Evolutionary conservation across 2,797 vertebrate genomes (phyloP).

Genomic region (Acanthornis magna): DNA sequence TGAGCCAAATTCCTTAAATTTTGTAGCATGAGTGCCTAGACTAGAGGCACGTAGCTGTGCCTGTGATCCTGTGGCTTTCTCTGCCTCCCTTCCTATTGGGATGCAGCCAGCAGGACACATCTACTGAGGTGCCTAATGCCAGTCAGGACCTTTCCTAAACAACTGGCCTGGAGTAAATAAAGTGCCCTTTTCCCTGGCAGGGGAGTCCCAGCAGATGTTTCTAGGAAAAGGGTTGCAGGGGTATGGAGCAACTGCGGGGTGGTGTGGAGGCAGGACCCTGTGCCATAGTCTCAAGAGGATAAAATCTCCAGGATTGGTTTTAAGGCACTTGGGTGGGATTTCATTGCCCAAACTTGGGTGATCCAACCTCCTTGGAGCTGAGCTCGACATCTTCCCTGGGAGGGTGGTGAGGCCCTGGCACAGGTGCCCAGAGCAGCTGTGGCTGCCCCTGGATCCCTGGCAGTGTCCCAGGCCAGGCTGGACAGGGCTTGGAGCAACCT

Average conservation of each 20-base stretch:
- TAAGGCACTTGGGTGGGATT: neutral
- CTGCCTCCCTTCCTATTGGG: neutral
- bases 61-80: neutral
- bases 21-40: accelerated
- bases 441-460: neutral
- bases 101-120: neutral
- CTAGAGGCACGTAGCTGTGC: neutral
- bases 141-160: neutral
- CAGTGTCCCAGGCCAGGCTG: neutral
- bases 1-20: neutral
- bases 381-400: neutral
- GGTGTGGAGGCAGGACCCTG: neutral
- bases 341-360: neutral
- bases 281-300: neutral
- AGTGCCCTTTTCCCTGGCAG: neutral
- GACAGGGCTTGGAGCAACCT: neutral
- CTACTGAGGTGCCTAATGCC: neutral
- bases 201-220: neutral
- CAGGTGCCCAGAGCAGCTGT: neutral
- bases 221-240: neutral
- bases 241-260: neutral
- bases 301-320: neutral
- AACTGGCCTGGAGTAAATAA: neutral
- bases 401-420: neutral
- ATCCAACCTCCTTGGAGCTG: neutral